These are phyloP conservation scores for Callimorpha dominula DNA, from an alignment of 2,888 invertebrate genomes.

Conservation along the genomic window DNA sequence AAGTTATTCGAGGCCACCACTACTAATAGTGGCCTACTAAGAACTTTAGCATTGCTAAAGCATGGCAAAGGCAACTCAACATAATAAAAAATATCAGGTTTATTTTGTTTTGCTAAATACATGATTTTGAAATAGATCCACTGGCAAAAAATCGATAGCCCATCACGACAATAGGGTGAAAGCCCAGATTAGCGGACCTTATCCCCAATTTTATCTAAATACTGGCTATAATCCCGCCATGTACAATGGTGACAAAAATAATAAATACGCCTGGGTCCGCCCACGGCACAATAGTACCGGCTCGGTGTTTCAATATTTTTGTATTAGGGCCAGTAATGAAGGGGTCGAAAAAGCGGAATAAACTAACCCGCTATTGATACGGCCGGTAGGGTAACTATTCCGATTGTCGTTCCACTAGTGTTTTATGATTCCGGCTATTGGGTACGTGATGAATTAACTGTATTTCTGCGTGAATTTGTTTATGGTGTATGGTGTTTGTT, in stretches of 20 bases:
- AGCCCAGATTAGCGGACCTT: constrained; percentile 80
- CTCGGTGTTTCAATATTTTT: constrained; percentile 77
- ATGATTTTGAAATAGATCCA: background rate
- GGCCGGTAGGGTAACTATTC: constrained; percentile 44
- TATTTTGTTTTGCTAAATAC: background rate
- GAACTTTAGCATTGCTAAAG: too few species aligned
- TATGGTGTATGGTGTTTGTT: constrained; percentile 19
- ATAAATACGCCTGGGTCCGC: constrained; percentile 81
- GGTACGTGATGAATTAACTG: constrained; percentile 40
- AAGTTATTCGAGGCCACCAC: too few species aligned
- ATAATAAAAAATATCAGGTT: background rate
- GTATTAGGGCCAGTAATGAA: constrained; percentile 77
- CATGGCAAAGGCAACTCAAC: too few species aligned
- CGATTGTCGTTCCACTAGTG: constrained; percentile 35
- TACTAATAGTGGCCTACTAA: too few species aligned
- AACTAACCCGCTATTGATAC: constrained; percentile 79
- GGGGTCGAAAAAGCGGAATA: constrained; percentile 70
- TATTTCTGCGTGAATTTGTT: constrained; percentile 32
- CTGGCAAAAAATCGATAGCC: constrained; percentile 71
- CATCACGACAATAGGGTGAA: constrained; percentile 64
- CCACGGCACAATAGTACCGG: constrained; percentile 66
- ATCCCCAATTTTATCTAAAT: constrained; percentile 87
- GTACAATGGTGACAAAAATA: constrained; percentile 86
- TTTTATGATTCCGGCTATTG: constrained; percentile 50
- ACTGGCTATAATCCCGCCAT: constrained; percentile 78